Percentiles rank a stretch among this genome's conserved stretches.
phyloP scores from a whole-genome alignment of 2,113 vertebrate species.

The Corvus hawaiiensis region DNA sequence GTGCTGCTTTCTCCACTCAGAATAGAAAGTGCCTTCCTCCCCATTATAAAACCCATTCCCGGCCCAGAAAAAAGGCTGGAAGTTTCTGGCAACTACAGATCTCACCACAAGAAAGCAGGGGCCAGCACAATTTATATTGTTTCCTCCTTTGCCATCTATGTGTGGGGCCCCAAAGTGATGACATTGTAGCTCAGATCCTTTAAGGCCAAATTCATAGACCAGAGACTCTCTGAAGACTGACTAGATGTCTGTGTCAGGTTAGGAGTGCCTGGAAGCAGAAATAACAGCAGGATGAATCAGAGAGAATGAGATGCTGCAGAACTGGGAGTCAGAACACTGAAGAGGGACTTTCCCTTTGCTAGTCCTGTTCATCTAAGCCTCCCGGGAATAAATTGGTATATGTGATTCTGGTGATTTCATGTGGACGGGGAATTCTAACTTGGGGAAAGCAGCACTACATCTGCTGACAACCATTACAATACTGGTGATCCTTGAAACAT shows the following conservation, averaged over 20 bases:
- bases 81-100: slow-evolving; percentile 17
- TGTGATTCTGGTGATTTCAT: background rate
- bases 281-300: background rate
- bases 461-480: background rate
- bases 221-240: background rate
- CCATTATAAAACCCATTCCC: background rate
- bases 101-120: slow-evolving; percentile 38
- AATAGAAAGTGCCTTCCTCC: slow-evolving; percentile 30
- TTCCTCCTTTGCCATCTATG: background rate
- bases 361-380: background rate
- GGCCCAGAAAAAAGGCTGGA: slow-evolving; percentile 15
- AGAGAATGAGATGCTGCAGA: background rate
- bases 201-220: background rate
- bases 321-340: background rate
- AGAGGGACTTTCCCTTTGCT: background rate
- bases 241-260: background rate
- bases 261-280: background rate
- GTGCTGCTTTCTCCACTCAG: slow-evolving; percentile 12
- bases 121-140: background rate
- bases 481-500: background rate
- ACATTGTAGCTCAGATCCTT: background rate
- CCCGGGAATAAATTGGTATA: background rate
- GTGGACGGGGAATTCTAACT: background rate
- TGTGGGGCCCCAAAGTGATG: slow-evolving; percentile 18
- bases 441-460: background rate